phyloP scores from a whole-genome alignment of 92 coral and sea anemone species.

The Anthopleura xanthogrammica region DNA sequence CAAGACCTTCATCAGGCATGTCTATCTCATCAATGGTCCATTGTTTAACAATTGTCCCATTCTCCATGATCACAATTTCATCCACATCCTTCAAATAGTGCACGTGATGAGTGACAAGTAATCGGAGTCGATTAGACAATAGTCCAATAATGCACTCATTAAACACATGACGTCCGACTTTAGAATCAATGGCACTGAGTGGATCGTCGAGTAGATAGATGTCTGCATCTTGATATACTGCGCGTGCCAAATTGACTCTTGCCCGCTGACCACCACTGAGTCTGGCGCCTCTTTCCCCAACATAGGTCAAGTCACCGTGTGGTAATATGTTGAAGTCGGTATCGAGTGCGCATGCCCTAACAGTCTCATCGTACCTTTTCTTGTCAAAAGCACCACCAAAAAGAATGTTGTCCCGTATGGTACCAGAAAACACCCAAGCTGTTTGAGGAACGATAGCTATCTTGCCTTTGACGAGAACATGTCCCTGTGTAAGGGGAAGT shows the following conservation, averaged over 20 bases:
- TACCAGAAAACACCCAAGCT: slow-evolving; percentile 27
- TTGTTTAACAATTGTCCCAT: background rate
- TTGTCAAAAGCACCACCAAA: slow-evolving; percentile 12
- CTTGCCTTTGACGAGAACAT: background rate
- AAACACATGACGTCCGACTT: slow-evolving; percentile 28
- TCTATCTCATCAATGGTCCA: background rate
- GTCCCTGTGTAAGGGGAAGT: slow-evolving; percentile 12
- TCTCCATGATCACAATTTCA: slow-evolving; percentile 15
- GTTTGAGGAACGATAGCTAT: slow-evolving; percentile 16
- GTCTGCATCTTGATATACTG: slow-evolving; percentile 23
- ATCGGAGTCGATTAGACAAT: slow-evolving; percentile 7
- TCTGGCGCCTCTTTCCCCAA: slow-evolving; percentile 23
- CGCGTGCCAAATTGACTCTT: slow-evolving; percentile 33
- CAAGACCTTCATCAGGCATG: background rate
- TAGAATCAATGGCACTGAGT: slow-evolving; percentile 34
- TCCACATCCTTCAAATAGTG: slow-evolving; percentile 21
- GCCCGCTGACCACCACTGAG: slow-evolving; percentile 40
- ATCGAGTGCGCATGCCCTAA: slow-evolving; percentile 10
- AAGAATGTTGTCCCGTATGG: slow-evolving; percentile 29
- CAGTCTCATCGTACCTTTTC: background rate
- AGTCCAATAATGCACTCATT: slow-evolving; percentile 19
- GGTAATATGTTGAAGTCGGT: slow-evolving; percentile 13
- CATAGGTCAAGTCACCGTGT: slow-evolving; percentile 21
- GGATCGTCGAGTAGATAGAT: slow-evolving; percentile 7
- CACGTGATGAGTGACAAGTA: slow-evolving; percentile 26